Conservation (phyloP, 2,113 vertebrate species). For the Silurus asotus region DNA sequence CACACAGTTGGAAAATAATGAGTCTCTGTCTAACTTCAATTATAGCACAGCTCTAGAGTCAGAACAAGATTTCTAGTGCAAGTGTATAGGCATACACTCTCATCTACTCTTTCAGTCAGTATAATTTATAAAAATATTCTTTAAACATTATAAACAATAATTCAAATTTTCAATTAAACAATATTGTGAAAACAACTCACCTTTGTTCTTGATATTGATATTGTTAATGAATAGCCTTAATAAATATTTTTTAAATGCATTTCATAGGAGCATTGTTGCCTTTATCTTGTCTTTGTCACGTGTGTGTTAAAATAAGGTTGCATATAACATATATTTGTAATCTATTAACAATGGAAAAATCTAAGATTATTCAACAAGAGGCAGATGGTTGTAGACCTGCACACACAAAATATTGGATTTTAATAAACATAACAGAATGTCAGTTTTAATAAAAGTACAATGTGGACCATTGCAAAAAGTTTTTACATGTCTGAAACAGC, state of each 20-base stretch:
- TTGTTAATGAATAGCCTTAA: neutral
- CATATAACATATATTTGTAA: neutral
- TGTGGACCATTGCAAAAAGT: neutral
- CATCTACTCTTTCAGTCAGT: neutral
- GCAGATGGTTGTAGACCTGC: neutral
- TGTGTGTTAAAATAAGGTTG: neutral
- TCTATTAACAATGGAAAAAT: neutral
- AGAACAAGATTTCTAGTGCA: too few species aligned
- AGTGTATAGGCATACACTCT: too few species aligned
- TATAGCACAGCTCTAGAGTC: neutral
- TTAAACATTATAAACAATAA: neutral
- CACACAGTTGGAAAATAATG: neutral
- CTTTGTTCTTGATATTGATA: too few species aligned
- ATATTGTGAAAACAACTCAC: neutral
- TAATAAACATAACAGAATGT: neutral
- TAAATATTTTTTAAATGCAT: neutral
- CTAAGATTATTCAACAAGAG: neutral
- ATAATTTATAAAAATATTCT: neutral
- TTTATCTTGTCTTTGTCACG: neutral
- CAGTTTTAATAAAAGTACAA: neutral
- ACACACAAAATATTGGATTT: neutral
- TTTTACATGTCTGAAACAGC: neutral
- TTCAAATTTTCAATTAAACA: neutral
- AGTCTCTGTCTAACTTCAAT: neutral
- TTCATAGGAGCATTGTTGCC: neutral